Evolutionary conservation across 1,140 invertebrate species (phyloP), one percentile per base, ranked within the genome.

Genomic region (Nylanderia fulva): DNA sequence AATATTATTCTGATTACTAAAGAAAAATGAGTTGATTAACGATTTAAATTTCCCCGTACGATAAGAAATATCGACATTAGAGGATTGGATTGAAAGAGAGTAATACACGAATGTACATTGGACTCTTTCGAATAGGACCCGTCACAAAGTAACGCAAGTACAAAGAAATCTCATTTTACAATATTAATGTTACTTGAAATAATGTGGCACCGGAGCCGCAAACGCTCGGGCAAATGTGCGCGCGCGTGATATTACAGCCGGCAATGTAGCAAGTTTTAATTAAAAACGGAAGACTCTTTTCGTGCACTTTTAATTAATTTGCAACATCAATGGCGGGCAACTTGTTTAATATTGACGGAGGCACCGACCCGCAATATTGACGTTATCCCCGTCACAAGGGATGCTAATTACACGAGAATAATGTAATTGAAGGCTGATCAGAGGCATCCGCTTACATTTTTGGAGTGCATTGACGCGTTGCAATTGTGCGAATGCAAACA

Each of bases 221-320:
- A 48, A 48, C 36, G 29, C 36, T 13, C 60, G 8, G 48, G 13
- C 29, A 79, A 79, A 79, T 29, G 27, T n/a, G 77, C 21, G 54
- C 21, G 54, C 52, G 77, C 52, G 13, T 82, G 52, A 72, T 82
- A 72, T 82, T 72, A 52, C 42, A 79, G 33, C 36, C 52, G 52
- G 11, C 66, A 72, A 60, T 72, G 66, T 72, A 71, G 52, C 52
- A 82, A 82, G 77, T 82, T 82, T 82, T 82, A 82, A 82, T 82
- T 82, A 82, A 82, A 82, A 82, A 82, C 52, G 36, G 39, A 71
- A 82, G 77, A 82, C 52, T 82, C 77, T 82, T 82, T 72, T 72
- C 77, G 77, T 36, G 77, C 71, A 82, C 66, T 82, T 82, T 82
- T 82, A 82, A 82, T 82, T 82, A 82, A 82, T 82, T 82, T 36